A percentile compares a stretch with the other conserved stretches of the same genome.
Conservation (phyloP, 1,140 invertebrate species). For the Pseudachorutes palmiensis region DNA sequence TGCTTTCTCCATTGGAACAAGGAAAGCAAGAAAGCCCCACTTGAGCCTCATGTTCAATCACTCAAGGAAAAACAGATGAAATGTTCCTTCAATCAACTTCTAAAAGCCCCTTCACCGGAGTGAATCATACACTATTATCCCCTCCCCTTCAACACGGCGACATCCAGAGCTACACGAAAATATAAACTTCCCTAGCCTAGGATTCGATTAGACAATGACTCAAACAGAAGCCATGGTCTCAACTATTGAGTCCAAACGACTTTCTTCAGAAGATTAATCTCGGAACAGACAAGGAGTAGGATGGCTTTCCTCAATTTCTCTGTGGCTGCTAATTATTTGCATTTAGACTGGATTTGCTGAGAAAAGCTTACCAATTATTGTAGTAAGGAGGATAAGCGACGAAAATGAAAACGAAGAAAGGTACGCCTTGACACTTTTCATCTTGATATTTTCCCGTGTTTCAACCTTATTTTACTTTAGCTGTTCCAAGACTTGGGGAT, state of each 20-base stretch:
- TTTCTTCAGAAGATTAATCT: not conserved
- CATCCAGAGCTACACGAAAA: not conserved
- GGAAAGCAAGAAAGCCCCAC: not conserved
- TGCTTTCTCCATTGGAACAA: not conserved
- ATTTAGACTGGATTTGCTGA: not conserved
- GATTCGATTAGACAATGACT: not conserved
- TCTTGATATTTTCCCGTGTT: not conserved
- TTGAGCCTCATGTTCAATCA: conserved; percentile 10
- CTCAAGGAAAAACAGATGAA: conserved; percentile 5
- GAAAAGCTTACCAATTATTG: not conserved
- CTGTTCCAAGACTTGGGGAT: not conserved
- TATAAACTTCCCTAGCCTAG: not conserved
- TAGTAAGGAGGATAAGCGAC: not conserved
- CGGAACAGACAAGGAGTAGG: not conserved
- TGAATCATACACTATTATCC: conserved; percentile 10
- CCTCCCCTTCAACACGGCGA: not conserved
- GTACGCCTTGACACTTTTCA: no score
- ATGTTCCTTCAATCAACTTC: conserved; percentile 10
- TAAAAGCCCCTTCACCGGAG: not conserved
- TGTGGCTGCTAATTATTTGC: not conserved
- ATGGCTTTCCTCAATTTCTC: not conserved
- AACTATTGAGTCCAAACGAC: not conserved
- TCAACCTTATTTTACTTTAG: not conserved
- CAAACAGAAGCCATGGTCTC: not conserved
- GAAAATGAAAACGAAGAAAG: not conserved